Evolutionary conservation across 2,113 vertebrate genomes (phyloP).

Genomic region (Cyprinodon tularosa): DNA sequence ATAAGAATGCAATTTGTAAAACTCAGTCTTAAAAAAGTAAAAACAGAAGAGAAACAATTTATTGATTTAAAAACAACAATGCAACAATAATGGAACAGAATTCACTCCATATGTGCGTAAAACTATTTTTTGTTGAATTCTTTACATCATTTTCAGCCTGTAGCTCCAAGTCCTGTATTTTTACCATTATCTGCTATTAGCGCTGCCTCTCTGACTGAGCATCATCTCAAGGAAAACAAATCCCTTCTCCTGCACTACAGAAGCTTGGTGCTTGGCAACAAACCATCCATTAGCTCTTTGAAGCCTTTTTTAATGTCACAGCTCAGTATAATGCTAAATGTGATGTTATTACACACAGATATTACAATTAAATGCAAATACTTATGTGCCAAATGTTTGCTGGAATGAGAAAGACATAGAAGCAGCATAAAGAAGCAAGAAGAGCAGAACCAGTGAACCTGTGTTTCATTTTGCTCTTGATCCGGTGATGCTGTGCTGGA

Average conservation of each 20-base stretch:
- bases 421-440: background rate
- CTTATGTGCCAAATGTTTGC: background rate
- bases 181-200: background rate
- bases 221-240: background rate
- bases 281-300: background rate
- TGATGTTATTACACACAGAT: conserved; percentile 3
- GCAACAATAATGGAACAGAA: too few species aligned
- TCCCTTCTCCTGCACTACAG: background rate
- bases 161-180: background rate
- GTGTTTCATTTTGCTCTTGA: background rate
- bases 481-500: background rate
- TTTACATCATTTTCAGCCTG: background rate
- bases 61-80: too few species aligned
- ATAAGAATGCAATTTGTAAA: too few species aligned
- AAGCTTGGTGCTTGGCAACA: conserved; percentile 5
- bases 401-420: background rate
- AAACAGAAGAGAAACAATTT: too few species aligned
- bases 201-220: background rate
- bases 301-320: conserved; percentile 16
- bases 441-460: background rate
- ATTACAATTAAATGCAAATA: background rate
- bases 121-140: background rate
- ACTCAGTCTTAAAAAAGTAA: too few species aligned
- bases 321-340: conserved; percentile 14
- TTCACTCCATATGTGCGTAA: background rate